Evolutionary conservation across 2,113 vertebrate species (phyloP).

Genomic region (Bos indicus): DNA sequence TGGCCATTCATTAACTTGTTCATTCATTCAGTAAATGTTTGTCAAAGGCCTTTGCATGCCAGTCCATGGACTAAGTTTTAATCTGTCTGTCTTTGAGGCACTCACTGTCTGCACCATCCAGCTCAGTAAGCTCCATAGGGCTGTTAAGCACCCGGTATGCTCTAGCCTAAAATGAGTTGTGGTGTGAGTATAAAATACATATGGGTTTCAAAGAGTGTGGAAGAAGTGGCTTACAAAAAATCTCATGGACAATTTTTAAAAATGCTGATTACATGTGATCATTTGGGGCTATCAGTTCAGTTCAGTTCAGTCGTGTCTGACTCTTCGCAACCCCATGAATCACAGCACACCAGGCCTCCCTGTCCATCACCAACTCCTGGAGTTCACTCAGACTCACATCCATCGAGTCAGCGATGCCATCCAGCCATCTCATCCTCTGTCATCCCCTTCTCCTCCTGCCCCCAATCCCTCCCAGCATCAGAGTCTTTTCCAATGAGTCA

Average conservation of each 20-base stretch:
- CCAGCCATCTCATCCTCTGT: no score
- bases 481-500: no score
- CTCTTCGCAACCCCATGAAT: no score
- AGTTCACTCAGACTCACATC: no score
- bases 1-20: background rate
- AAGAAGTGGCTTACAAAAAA: background rate
- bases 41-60: background rate
- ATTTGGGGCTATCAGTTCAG: background rate
- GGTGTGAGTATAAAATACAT: background rate
- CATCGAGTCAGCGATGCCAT: no score
- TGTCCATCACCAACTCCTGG: no score
- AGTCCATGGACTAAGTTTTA: background rate
- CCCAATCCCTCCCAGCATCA: no score
- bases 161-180: background rate
- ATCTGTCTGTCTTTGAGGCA: background rate
- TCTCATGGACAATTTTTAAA: background rate
- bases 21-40: background rate
- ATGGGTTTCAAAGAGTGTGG: background rate
- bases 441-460: no score
- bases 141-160: background rate
- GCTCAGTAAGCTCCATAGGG: accelerated
- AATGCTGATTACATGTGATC: background rate
- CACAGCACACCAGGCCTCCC: no score
- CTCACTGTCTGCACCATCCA: background rate
- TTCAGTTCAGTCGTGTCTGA: no score